Percentiles rank a stretch among this genome's conserved stretches.
These are phyloP conservation scores for Nyctereutes procyonoides DNA, from an alignment of 2,113 vertebrate genomes.

Conservation along the genomic window DNA sequence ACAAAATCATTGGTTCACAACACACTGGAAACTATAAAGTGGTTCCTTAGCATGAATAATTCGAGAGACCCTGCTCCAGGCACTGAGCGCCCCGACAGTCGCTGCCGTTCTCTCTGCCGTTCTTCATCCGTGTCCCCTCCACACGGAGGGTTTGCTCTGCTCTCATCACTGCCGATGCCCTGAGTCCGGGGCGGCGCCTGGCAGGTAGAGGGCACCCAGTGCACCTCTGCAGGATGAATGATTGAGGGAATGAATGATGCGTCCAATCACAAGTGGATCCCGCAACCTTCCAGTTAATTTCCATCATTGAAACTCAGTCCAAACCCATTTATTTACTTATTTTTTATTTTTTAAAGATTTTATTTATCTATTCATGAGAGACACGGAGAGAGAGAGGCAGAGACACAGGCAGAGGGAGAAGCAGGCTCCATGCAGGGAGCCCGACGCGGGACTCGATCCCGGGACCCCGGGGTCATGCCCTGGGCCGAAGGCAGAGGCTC, in stretches of 20 bases:
- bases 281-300: background rate
- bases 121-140: background rate
- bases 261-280: background rate
- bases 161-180: background rate
- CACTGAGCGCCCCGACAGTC: background rate
- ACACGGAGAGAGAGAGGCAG: no score
- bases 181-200: accelerated
- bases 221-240: background rate
- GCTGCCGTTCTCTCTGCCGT: background rate
- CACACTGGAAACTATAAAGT: background rate
- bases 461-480: no score
- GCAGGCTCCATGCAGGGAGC: no score
- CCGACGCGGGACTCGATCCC: no score
- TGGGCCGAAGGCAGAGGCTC: no score
- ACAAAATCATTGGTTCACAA: background rate
- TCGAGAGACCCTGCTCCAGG: background rate
- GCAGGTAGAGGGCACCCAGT: background rate
- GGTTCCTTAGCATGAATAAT: background rate
- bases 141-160: background rate
- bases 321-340: no score
- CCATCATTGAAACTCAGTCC: background rate
- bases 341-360: no score
- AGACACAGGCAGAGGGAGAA: no score
- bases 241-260: background rate
- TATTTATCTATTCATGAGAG: no score